These are phyloP conservation scores for Sebastes trivittatus DNA, from an alignment of 2,797 vertebrate genomes.

Conservation along the genomic window DNA sequence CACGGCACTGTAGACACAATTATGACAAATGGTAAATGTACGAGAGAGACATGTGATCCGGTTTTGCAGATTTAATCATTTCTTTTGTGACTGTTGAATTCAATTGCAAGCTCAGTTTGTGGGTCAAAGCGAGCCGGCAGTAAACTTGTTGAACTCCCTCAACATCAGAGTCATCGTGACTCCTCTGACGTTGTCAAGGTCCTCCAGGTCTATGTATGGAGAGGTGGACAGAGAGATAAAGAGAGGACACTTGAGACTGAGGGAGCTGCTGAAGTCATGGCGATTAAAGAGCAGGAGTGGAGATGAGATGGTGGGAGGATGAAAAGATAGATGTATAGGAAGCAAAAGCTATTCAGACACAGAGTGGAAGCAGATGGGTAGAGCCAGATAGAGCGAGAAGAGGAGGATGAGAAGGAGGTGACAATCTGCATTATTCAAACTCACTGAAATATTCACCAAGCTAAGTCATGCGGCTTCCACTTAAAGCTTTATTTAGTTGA, in stretches of 20 bases:
- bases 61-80: neutral
- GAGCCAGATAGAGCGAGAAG: constrained; percentile 2
- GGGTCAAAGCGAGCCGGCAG: constrained; percentile 2
- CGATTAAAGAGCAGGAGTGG: constrained; percentile 15
- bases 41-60: neutral
- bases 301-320: constrained; percentile 43
- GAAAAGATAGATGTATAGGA: constrained; percentile 30
- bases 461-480: constrained; percentile 65
- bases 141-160: constrained; percentile 46
- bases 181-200: constrained; percentile 19
- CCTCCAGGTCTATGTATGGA: constrained; percentile 5
- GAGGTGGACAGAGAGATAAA: neutral
- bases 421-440: constrained; percentile 84
- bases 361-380: constrained; percentile 40
- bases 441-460: constrained; percentile 81
- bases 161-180: constrained; percentile 21
- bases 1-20: neutral
- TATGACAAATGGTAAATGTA: neutral
- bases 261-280: constrained; percentile 24
- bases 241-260: constrained; percentile 10
- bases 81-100: neutral
- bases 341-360: constrained; percentile 19
- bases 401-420: constrained; percentile 65
- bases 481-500: constrained; percentile 79
- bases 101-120: neutral